Evolutionary conservation across 2,888 invertebrate species (phyloP), one percentile per base, ranked within the genome.

Genomic region (Terebella lapidaria): DNA sequence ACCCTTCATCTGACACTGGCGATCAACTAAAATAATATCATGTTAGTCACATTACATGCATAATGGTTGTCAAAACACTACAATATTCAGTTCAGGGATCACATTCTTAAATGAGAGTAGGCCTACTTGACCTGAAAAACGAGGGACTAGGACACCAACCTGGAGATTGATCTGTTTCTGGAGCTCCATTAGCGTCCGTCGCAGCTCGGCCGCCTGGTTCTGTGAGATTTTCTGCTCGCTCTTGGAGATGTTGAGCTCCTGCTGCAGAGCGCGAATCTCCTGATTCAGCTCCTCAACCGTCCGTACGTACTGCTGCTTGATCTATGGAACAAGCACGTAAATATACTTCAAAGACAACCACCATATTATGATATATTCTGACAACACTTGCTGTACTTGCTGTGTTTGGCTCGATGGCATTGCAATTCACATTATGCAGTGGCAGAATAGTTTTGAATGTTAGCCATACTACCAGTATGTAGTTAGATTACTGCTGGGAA

Each of bases 231-330:
- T 70, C 24, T 70, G 55, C 27, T 75, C 75, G 58, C 65, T 68
- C 49, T 68, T 66, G 3, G 65, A 67, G 54, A 67, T 61, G 54
- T 71, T 69, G 29, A 77, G 68, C 15, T 78, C 73, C 54, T 66
- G 64, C 55, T 75, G 76, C 45, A 75, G 66, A 26, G 69, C 67
- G 35, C 70, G 70, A 46, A 76, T 58, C 60, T 77, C 74, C 53
- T 60, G 64, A 56, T 74, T 75, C 45, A 77, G 59, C 1, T 71
- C 69, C n/a, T 71, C 62, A 18, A 77, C 74, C 29, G 76, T 73
- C 54, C 71, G 67, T 57, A 67, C 68, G 62, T 76, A 78, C 65
- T 77, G 72, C 27, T 67, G 67, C 63, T 72, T 71, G 62, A 73
- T 70, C 74, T 74, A 58, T 2, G 57, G 53, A 15, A 26, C 3